Percentiles rank a stretch among this genome's conserved stretches.
These are phyloP conservation scores for Drosophila melanosoma DNA, from an alignment of 2,888 invertebrate genomes.

Conservation along the genomic window DNA sequence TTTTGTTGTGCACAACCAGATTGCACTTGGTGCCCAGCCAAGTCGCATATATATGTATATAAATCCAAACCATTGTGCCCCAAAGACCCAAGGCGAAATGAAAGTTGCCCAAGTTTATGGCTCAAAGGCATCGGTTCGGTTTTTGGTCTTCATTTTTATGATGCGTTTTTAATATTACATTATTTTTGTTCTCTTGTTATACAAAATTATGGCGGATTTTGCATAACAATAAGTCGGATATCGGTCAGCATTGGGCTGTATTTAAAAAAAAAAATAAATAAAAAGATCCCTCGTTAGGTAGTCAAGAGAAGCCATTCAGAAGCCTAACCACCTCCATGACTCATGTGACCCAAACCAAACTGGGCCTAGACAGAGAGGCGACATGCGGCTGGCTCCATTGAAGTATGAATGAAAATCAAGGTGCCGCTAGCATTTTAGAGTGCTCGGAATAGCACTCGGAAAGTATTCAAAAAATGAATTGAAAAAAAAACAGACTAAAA, in stretches of 20 bases:
- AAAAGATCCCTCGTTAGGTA: conserved; percentile 40
- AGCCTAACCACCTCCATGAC: conserved; percentile 17
- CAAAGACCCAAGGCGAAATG: conserved; percentile 42
- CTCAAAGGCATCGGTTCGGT: conserved; percentile 32
- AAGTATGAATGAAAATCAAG: conserved; percentile 2
- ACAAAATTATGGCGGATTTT: conserved; percentile 62
- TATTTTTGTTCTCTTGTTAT: conserved; percentile 34
- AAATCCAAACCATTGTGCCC: conserved; percentile 46
- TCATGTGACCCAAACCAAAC: conserved; percentile 13
- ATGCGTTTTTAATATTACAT: conserved; percentile 77
- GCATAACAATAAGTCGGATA: conserved; percentile 80
- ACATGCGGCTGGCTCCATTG: conserved; percentile 11
- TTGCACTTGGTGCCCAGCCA: conserved; percentile 38
- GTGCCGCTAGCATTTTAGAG: not conserved
- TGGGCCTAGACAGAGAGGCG: conserved; percentile 35
- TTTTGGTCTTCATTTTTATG: conserved; percentile 46
- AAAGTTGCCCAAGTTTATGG: conserved; percentile 53
- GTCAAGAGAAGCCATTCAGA: conserved; percentile 19
- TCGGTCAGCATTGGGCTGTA: conserved; percentile 64
- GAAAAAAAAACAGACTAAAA: not conserved
- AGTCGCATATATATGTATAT: conserved; percentile 29
- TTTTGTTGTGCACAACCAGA: conserved; percentile 62
- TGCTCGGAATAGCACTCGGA: not conserved
- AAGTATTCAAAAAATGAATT: no score
- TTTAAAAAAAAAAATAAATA: no score